Conservation (phyloP, 2,888 invertebrate species). For the Hypomecis punctinalis region DNA sequence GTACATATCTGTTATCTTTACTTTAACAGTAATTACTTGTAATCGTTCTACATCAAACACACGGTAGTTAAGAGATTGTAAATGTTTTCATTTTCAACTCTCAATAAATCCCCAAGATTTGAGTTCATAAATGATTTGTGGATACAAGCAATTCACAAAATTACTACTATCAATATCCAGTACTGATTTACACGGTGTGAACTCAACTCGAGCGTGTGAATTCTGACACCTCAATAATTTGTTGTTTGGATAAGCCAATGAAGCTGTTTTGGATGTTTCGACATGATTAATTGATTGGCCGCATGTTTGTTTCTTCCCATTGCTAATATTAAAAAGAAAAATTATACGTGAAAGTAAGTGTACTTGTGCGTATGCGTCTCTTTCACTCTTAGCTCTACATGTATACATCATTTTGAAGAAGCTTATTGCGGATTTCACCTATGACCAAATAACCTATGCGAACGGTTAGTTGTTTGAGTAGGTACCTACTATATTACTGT, state of each 20-base stretch:
- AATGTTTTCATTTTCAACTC: not conserved
- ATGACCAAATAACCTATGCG: no score
- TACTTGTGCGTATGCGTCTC: not conserved
- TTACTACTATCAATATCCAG: slow-evolving; percentile 52
- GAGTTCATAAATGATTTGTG: slow-evolving; percentile 43
- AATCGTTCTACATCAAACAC: no score
- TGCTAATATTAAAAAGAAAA: not conserved
- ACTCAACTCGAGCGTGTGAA: slow-evolving; percentile 54
- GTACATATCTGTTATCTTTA: no score
- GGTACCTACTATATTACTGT: no score
- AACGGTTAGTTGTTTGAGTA: no score
- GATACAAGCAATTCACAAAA: slow-evolving; percentile 56
- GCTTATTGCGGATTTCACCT: no score
- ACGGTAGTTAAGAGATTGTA: not conserved
- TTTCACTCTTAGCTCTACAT: no score
- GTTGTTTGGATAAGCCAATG: slow-evolving; percentile 51
- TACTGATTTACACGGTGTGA: slow-evolving; percentile 53
- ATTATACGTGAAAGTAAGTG: not conserved
- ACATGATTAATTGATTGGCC: slow-evolving; percentile 26
- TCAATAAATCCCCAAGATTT: slow-evolving; percentile 16
- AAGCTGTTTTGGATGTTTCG: slow-evolving; percentile 41
- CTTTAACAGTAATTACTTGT: no score
- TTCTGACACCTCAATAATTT: slow-evolving; percentile 53
- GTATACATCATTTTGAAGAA: no score
- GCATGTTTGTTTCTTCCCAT: slow-evolving; percentile 8